These are phyloP conservation scores for Eucriotettix oculatus DNA, from an alignment of 2,888 invertebrate species.

Conservation along the genomic window DNA sequence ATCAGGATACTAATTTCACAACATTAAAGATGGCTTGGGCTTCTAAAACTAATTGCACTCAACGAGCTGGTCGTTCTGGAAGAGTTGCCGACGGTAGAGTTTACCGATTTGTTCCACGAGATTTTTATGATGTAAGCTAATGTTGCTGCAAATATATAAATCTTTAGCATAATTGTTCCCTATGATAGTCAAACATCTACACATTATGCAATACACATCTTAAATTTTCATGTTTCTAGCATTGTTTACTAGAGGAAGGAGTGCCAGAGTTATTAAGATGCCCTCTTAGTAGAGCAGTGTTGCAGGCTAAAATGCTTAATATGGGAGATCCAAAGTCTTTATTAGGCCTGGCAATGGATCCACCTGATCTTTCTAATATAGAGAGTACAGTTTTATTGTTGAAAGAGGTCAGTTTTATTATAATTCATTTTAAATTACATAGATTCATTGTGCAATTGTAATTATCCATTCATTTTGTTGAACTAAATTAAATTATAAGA, in stretches of 20 bases:
- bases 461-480: too few relatives aligned
- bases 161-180: too few relatives aligned
- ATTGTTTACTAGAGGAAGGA: conserved; percentile 35
- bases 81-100: conserved; percentile 72
- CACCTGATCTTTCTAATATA: conserved; percentile 70
- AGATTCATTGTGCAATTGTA: background rate
- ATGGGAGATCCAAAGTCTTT: conserved; percentile 67
- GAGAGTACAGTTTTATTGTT: conserved; percentile 63
- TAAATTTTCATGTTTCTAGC: background rate
- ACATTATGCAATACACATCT: background rate
- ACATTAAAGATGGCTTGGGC: conserved; percentile 73
- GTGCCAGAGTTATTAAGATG: conserved; percentile 63
- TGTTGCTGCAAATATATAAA: too few relatives aligned
- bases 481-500: background rate
- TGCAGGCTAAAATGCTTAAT: conserved; percentile 65
- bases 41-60: conserved; percentile 73
- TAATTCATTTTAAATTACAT: background rate
- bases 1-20: conserved; percentile 60
- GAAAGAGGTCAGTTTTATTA: conserved; percentile 45
- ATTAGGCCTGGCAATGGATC: conserved; percentile 68
- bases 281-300: conserved; percentile 62
- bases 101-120: conserved; percentile 56
- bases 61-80: conserved; percentile 82
- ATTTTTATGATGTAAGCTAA: conserved; percentile 41
- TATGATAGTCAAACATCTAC: background rate